These are phyloP conservation scores for Lycophotia porphyrea DNA, from an alignment of 2,888 invertebrate species.

Conservation along the genomic window DNA sequence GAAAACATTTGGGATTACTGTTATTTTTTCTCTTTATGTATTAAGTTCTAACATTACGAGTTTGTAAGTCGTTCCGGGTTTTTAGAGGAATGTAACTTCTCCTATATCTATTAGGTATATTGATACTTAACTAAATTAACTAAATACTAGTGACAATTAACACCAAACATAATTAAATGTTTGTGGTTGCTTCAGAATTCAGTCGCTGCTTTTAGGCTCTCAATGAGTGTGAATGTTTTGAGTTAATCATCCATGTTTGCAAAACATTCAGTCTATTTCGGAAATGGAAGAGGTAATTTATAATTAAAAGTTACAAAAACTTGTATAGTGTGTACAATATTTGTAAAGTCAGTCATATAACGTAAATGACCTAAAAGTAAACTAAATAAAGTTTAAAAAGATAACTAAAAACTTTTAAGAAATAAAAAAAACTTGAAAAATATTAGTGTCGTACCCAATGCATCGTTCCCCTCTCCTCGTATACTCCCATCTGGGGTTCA, in stretches of 20 bases:
- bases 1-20: not conserved
- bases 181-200: not conserved
- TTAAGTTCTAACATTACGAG: not conserved
- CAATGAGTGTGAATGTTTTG: not conserved
- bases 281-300: slow-evolving; percentile 6
- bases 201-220: not conserved
- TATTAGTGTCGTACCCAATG: slow-evolving; percentile 93
- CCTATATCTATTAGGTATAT: not conserved
- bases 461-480: slow-evolving; percentile 97
- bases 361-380: not conserved
- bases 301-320: not conserved
- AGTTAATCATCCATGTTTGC: not conserved
- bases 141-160: not conserved
- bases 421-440: slow-evolving; percentile 20
- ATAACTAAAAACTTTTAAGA: slow-evolving; percentile 6
- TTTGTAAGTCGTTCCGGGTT: not conserved
- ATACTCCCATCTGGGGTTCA: slow-evolving; percentile 96
- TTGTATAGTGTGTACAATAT: not conserved
- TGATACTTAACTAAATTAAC: not conserved
- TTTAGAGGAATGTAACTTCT: not conserved
- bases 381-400: not conserved
- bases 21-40: not conserved
- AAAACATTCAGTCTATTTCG: not conserved
- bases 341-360: not conserved
- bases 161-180: not conserved